These are phyloP conservation scores for Acanthosepion esculentum DNA, from an alignment of 2,888 invertebrate species.

Conservation along the genomic window DNA sequence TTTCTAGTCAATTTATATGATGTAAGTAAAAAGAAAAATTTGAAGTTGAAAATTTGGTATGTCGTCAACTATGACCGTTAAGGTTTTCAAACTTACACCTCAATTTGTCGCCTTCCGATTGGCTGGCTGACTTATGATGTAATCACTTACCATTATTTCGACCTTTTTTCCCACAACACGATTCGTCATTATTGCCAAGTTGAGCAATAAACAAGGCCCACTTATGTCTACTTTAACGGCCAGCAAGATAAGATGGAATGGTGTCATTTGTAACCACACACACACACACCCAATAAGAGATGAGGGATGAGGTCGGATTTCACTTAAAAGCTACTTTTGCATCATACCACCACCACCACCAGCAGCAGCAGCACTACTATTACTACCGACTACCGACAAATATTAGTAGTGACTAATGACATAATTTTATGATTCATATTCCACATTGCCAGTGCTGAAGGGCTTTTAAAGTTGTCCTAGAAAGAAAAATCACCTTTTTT, in stretches of 20 bases:
- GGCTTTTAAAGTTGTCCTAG: neutral
- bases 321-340: neutral
- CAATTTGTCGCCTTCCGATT: neutral
- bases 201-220: neutral
- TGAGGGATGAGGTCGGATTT: neutral
- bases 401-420: neutral
- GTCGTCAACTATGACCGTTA: neutral
- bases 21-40: neutral
- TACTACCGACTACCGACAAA: neutral
- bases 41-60: neutral
- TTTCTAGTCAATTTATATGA: no score
- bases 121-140: neutral
- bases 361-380: neutral
- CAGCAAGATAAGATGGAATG: neutral
- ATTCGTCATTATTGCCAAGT: neutral
- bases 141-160: neutral
- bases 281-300: neutral
- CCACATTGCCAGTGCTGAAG: neutral
- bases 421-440: neutral
- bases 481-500: neutral
- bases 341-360: neutral
- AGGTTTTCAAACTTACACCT: neutral
- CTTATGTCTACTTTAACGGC: neutral
- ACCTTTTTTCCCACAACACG: neutral
- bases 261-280: neutral